Percentiles rank a stretch among this genome's conserved stretches.
Evolutionary conservation across 2,888 invertebrate species (phyloP).

Genomic region (Amiota communis): DNA sequence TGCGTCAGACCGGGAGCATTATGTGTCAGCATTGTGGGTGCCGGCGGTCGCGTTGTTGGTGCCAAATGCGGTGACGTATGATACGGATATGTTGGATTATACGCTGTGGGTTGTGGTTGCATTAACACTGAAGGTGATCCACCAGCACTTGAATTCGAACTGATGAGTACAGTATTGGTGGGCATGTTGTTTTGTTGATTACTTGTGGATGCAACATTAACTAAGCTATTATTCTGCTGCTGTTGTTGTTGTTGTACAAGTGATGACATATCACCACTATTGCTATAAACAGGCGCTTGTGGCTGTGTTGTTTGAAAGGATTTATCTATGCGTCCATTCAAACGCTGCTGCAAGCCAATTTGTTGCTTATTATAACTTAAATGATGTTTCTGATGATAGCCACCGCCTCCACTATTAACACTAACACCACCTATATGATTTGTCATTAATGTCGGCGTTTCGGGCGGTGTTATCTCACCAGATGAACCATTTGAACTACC

Average conservation of each 20-base stretch:
- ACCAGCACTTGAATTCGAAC: conserved; percentile 49
- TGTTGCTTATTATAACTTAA: conserved; percentile 68
- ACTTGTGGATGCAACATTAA: conserved; percentile 37
- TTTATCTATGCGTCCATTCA: conserved; percentile 69
- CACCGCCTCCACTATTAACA: conserved; percentile 43
- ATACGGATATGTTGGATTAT: conserved; percentile 67
- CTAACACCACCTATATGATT: conserved; percentile 44
- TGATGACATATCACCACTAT: conserved; percentile 33
- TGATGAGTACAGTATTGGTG: conserved; percentile 59
- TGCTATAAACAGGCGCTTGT: conserved; percentile 47
- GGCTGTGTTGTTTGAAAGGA: conserved; percentile 48
- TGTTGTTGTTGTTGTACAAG: conserved; percentile 38
- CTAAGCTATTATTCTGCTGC: conserved; percentile 48
- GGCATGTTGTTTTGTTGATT: conserved; percentile 48
- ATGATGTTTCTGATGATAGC: conserved; percentile 61
- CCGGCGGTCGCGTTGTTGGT: conserved; percentile 57
- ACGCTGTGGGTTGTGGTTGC: conserved; percentile 60
- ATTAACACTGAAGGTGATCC: conserved; percentile 46
- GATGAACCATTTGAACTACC: conserved; percentile 73
- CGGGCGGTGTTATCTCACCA: conserved; percentile 72
- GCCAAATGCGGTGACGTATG: conserved; percentile 53
- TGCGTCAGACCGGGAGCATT: conserved; percentile 62
- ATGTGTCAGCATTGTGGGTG: conserved; percentile 64
- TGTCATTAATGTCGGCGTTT: conserved; percentile 68
- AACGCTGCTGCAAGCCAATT: conserved; percentile 65